Base-by-base conservation (phyloP, 2,797 vertebrate genomes). In the Oryzias dopingdopingensis region DNA sequence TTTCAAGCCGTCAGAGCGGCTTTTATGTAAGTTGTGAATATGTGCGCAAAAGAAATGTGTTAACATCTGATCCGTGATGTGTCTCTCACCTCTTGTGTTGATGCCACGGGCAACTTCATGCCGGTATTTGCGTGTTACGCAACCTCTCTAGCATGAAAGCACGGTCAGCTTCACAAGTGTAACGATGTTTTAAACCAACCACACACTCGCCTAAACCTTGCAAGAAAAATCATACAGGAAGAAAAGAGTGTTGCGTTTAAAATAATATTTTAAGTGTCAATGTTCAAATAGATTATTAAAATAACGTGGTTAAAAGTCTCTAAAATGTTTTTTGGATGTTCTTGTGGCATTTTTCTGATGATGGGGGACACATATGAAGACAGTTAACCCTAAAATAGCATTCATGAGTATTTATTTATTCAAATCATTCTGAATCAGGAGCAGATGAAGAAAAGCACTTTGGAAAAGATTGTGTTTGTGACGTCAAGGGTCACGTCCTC, bases 111-210 rank as follows among this genome's bases (percentile, higher is more conserved):
- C 44, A 47, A 67, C 42, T 50, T 22, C 13, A 41, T 42, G 23
- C 43, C 65, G 60, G 14, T 22, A 57, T 79, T 41, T 52, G 43
- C 40, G 43, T 59, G 52, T 75, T 80, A 62, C 55, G 77, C 51
- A 81, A 79, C 22, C 22, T 50, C 5, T 20, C 53, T 46, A 49
- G 49, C 59, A 44, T 14, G 32, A 45, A 55, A 47, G 67, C 70
- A 65, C 41, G 52, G 49, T 54, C 55, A 72, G 41, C 65, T 65
- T 64, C 46, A 55, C 40, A 60, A 56, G 43, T 41, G 16, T 26
- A 18, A 61, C 41, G 64, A 67, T 57, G 56, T 57, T 70, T 45
- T 43, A 54, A 45, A 67, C 14, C 14, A 61, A 77, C 79, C 63
- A 59, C 54, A 77, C 65, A 70, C 67, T 57, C 44, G 20, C 49